Percentiles rank a stretch among this genome's conserved stretches.
phyloP scores from a whole-genome alignment of 2,797 vertebrate genomes.

The Tapera naevia region DNA sequence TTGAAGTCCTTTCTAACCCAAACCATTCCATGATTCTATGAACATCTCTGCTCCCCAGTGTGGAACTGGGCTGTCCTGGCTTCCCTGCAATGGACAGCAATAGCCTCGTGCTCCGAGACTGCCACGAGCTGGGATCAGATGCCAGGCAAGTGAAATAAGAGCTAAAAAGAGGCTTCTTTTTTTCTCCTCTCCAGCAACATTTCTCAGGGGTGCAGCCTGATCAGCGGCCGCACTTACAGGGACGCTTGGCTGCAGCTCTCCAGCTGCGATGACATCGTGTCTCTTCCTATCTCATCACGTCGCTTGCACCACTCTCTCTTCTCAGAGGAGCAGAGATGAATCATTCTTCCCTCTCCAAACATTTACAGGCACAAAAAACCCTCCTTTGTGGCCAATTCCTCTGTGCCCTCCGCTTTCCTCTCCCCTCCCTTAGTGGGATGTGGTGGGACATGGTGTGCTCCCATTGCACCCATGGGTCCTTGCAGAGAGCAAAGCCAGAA shows the following conservation, averaged over 20 bases:
- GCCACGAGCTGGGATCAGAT: background rate
- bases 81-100: too few relatives aligned
- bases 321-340: background rate
- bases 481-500: background rate
- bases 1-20: too few relatives aligned
- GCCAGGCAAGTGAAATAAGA: accelerated
- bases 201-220: background rate
- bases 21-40: too few relatives aligned
- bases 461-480: accelerated
- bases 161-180: background rate
- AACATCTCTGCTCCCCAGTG: too few relatives aligned
- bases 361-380: background rate
- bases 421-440: background rate
- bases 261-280: background rate
- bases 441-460: accelerated
- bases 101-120: too few relatives aligned
- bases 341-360: background rate
- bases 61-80: too few relatives aligned
- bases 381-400: too few relatives aligned
- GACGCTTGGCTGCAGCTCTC: background rate
- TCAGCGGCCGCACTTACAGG: background rate
- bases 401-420: background rate
- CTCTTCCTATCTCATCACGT: slow-evolving; percentile 48
- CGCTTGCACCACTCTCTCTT: background rate
- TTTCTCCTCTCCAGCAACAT: background rate